Conservation (phyloP, 1,140 invertebrate genomes). For the Drosophila simulans region DNA sequence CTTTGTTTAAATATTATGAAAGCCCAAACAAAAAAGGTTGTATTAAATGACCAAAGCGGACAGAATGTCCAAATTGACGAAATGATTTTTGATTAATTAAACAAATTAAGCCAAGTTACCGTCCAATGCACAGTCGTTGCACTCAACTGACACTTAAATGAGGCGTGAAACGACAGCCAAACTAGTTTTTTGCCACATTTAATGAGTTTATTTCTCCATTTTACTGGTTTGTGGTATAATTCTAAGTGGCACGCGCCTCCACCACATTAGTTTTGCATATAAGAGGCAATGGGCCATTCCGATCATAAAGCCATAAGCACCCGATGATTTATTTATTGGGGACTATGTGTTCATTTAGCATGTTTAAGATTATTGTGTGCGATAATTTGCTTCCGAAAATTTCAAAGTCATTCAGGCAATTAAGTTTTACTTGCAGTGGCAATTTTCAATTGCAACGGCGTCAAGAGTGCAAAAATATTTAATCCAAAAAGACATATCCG, state of each 20-base stretch:
- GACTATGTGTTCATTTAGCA: not conserved
- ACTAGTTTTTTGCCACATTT: constrained; percentile 57
- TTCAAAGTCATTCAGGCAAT: not conserved
- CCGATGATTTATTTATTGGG: constrained; percentile 17
- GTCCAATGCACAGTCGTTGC: constrained; percentile 26
- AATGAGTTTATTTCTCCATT: constrained; percentile 21
- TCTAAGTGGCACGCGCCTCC: constrained; percentile 9
- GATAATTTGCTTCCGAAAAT: not conserved
- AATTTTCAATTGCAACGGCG: too few relatives aligned
- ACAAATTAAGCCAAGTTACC: constrained; percentile 24
- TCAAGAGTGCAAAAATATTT: not conserved
- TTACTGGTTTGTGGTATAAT: constrained; percentile 29
- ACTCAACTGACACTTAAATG: constrained; percentile 61
- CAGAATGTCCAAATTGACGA: constrained; percentile 4
- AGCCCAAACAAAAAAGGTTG: constrained; percentile 12
- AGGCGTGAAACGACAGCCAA: constrained; percentile 60
- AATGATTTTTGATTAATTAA: constrained; percentile 45
- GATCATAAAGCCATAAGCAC: constrained; percentile 1
- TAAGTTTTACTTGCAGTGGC: not conserved
- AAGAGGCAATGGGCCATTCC: not conserved
- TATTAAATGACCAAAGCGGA: not conserved
- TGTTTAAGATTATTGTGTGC: not conserved
- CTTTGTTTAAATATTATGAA: constrained; percentile 23
- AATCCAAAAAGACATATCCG: not conserved
- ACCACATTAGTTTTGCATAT: constrained; percentile 29